Base-by-base conservation (phyloP, 2,888 invertebrate genomes). In the Punctoribates punctum region DNA sequence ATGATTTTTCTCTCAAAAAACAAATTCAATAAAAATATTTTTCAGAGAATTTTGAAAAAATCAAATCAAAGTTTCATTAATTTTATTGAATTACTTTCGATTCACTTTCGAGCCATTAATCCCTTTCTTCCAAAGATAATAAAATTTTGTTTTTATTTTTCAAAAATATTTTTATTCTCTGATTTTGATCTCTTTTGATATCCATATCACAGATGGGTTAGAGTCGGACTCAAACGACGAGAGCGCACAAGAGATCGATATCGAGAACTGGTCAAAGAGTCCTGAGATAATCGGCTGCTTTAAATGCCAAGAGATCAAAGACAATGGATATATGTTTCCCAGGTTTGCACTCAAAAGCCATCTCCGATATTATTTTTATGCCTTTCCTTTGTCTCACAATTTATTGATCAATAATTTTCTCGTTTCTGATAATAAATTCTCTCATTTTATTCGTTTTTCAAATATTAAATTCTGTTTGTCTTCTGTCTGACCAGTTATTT, bases 271-370 rank as follows among this genome's bases (percentile, higher is more conserved):
- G 88, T 85, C 94, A 77, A 91, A 91, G 83, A 90, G 90, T 82
- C 89, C 92, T 0, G 92, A 93, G 81, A 88, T 95, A 57, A 88
- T 94, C 75, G 91, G 91, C 82, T 90, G 90, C 80, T 97, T 95
- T 84, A 90, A 90, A 80, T 97, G 97, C 83, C 91, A 94, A 85
- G 95, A 97, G 86, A 91, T 97, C 20, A 90, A 92, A 84, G 89
- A 92, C 80, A 93, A 93, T 83, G 93, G 93, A 8, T 90, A 90
- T 82, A 91, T 93, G 88, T 91, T 91, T 83, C 91, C 93, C 77
- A 88, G 88, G 88, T 88, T 81, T 79, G 80, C 74, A 25, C 20
- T 73, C 42, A 23, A 29, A 27, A 42, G 5, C n/a, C 8, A 42
- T 20, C 17, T 29, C 1, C 20, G 3, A 25, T 60, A 20, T 9